Base-by-base conservation (phyloP, 1,140 invertebrate genomes). In the Hycleus phaleratus region DNA sequence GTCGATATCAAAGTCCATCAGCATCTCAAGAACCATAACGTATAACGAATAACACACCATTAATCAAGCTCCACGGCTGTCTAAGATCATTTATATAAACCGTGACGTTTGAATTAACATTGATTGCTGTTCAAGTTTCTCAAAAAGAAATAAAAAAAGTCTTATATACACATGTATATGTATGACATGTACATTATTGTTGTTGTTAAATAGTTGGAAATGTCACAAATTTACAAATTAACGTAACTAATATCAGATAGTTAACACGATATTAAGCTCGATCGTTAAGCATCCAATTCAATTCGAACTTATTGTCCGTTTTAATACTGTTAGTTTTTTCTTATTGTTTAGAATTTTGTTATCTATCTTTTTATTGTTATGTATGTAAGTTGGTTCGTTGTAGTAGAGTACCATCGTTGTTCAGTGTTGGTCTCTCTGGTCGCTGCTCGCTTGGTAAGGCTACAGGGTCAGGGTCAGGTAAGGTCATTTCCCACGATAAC, bases 401-500 rank as follows among this genome's bases (percentile, higher is more conserved):
- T 53, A 18, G 18, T 18, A 53, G 51, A 53, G 51, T 55, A 55
- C 52, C 52, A 47, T 55, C 52, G 45, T 39, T 40, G 52, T 46
- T 55, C 52, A 24, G 52, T 55, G 52, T 53, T 53, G 51, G 51
- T 53, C 58, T 40, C 5, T 61, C 51, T 57, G 60, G 55, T 63
- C 55, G 54, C 50, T 64, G 56, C 62, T 63, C 67, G 56, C 61
- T 66, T 61, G 62, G 61, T 67, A 58, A 58, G 59, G 66, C 58
- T 71, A 69, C 61, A 71, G 71, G 71, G 71, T 73, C 71, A 73
- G 71, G 71, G 71, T 72, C 70, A 73, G 63, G 53, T 69, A 71
- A 73, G 71, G 70, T 73, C 70, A 73, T 73, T 73, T 73, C 71
- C 66, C 71, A 73, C 71, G 71, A 73, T 73, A 71, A 68, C 68